Percentiles rank a stretch among this genome's conserved stretches.
Evolutionary conservation across 2,797 vertebrate genomes (phyloP).

Genomic region (Hemitrygon akajei): DNA sequence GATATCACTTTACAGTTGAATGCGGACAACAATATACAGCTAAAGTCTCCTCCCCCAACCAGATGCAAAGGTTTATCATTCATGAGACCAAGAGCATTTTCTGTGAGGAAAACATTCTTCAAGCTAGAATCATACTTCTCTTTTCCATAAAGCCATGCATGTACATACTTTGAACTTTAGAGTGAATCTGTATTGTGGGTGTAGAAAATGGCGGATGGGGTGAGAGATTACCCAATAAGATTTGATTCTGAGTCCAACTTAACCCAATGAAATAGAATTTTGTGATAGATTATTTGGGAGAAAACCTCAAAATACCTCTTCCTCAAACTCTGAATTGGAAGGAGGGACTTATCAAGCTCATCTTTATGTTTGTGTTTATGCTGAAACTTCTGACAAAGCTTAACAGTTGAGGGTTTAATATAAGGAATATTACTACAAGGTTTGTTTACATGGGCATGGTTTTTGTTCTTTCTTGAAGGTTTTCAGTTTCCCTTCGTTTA

Average conservation of each 20-base stretch:
- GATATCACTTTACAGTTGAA: neutral
- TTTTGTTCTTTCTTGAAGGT: neutral
- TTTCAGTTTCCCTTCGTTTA: neutral
- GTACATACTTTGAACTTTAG: too few species aligned
- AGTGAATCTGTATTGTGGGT: neutral
- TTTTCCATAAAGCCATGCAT: neutral
- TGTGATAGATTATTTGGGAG: neutral
- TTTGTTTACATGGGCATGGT: neutral
- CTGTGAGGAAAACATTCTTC: neutral
- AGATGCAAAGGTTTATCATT: neutral
- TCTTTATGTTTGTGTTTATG: neutral
- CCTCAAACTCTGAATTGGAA: neutral
- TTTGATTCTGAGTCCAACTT: neutral
- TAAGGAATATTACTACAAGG: neutral
- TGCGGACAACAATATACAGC: neutral
- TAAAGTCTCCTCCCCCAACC: neutral
- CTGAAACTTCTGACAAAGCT: too few species aligned
- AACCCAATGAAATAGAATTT: neutral
- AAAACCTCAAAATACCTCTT: neutral
- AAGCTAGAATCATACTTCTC: neutral
- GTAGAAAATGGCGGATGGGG: neutral
- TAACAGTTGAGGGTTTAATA: neutral
- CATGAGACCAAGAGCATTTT: neutral
- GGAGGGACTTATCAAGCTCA: too few species aligned
- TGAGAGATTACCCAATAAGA: too few species aligned